Conservation (phyloP, 2,888 invertebrate genomes). For the Dione juno region DNA sequence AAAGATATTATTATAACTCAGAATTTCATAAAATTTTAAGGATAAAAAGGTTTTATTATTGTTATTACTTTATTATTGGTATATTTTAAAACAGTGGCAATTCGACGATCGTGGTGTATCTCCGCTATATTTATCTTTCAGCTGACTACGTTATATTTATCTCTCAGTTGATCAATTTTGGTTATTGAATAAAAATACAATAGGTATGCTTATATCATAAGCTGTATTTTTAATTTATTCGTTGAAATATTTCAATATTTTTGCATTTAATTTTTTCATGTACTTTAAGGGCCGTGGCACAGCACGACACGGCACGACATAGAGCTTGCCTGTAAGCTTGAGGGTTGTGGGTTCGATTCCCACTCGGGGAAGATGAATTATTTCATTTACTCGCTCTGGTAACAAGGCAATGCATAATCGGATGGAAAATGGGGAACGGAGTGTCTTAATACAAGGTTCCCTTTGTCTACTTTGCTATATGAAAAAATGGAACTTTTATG, state of each 20-base stretch:
- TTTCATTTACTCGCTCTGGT: too few relatives aligned
- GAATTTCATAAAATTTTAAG: not conserved
- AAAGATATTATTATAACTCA: not conserved
- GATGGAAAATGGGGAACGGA: too few relatives aligned
- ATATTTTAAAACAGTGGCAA: conserved; percentile 14
- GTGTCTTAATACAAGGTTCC: too few relatives aligned
- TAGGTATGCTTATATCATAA: not conserved
- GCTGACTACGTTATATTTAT: not conserved
- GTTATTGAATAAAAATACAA: not conserved
- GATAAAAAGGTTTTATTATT: not conserved
- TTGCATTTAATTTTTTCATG: too few relatives aligned
- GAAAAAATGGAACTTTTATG: too few relatives aligned
- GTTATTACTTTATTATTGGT: not conserved
- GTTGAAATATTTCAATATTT: not conserved
- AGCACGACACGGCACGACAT: too few relatives aligned
- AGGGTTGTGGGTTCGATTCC: too few relatives aligned
- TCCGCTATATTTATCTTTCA: not conserved
- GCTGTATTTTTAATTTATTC: not conserved
- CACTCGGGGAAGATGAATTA: too few relatives aligned
- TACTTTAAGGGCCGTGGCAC: too few relatives aligned
- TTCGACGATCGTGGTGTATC: not conserved
- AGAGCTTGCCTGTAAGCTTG: too few relatives aligned
- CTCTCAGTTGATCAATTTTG: not conserved
- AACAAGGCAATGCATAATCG: too few relatives aligned
- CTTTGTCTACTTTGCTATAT: too few relatives aligned